Conservation (phyloP, 2,888 invertebrate species). For the Digitonthophagus gazella region DNA sequence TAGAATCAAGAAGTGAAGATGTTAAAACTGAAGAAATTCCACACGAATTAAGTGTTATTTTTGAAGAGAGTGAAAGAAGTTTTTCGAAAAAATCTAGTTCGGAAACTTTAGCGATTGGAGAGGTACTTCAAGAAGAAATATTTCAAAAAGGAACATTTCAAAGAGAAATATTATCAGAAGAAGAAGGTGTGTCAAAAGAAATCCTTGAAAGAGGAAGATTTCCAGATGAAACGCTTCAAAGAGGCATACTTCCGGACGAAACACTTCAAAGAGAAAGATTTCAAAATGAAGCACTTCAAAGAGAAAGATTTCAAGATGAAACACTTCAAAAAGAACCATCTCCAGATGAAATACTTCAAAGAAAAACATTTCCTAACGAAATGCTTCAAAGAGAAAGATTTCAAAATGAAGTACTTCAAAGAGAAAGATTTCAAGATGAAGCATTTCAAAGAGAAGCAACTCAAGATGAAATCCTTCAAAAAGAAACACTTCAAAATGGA, state of each 20-base stretch:
- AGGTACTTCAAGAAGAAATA: constrained; percentile 33
- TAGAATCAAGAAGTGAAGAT: constrained; percentile 39
- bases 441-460: no score
- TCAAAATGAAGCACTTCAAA: neutral
- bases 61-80: constrained; percentile 59
- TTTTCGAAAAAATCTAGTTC: constrained; percentile 31
- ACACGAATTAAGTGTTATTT: constrained; percentile 60
- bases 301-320: neutral
- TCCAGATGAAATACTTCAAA: constrained; percentile 22
- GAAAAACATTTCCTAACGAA: no score
- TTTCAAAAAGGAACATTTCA: neutral
- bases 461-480: no score
- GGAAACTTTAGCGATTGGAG: constrained; percentile 27
- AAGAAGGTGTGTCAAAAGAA: constrained; percentile 14
- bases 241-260: no score
- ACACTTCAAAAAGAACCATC: constrained; percentile 5
- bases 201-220: no score
- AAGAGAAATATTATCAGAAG: constrained; percentile 3
- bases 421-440: no score
- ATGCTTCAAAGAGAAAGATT: no score
- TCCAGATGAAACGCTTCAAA: no score
- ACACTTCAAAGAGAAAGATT: neutral
- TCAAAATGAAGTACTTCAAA: no score
- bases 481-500: no score
- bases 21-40: constrained; percentile 43